Base-by-base conservation (phyloP, 2,888 invertebrate species). In the Drosophila nigritarsus region DNA sequence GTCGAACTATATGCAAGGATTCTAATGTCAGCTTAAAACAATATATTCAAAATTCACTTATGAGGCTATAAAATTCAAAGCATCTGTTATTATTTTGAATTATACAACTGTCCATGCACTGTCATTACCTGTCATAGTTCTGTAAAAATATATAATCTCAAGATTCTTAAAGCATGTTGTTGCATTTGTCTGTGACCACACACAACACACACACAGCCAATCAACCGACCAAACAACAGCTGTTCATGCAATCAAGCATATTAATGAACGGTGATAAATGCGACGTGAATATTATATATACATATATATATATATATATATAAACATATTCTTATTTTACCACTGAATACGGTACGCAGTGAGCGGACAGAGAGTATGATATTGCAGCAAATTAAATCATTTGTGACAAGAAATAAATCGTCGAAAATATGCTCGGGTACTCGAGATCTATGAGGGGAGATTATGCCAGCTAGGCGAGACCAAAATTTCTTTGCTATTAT, bases 381-480 rank as follows among this genome's bases (percentile, higher is more conserved):
- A 38, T 53, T 64, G 62, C 73, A 78, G 72, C 58, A 78, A 83
- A 82, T 80, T 81, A 77, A 92, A 90, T 88, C 78, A 86, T 78
- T 87, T 90, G 80, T 91, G 90, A 85, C 91, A 90, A 63, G 61
- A 78, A 85, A 89, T 87, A 90, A 88, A 91, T 90, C 73, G 80
- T 73, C 64, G 63, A 73, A 65, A 69, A 53, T 59, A 34, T 53
- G 38, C 40, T 50, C 56, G 69, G 53, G 58, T 58, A 67, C 48
- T 48, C 29, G 18, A 59, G 38, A 54, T 58, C 32, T 61, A 32
- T 38, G 48, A 20, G 36, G 27, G 48, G 45, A 54, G 27, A 49
- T 51, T 54, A 34, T 58, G 64, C 53, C 63, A 66, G 54, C 53
- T 70, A 29, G n/a, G 30, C 20, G 9, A 45, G n/a, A 18, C 13